Conservation (phyloP, 1,140 invertebrate species). For the Cryptotermes secundus region DNA sequence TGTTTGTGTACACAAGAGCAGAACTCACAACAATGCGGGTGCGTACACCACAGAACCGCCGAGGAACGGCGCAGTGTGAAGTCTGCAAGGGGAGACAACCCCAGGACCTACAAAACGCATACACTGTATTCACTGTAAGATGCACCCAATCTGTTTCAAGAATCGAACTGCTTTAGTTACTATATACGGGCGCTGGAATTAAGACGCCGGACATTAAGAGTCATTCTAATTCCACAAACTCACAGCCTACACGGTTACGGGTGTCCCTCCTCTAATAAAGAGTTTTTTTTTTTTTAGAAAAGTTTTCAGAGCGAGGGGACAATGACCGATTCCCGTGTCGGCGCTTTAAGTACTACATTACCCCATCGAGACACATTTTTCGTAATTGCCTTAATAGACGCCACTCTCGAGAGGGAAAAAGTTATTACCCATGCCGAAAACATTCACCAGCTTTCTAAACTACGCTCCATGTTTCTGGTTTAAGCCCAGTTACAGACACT, state of each 20-base stretch:
- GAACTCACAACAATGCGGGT: too few species aligned
- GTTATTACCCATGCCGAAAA: neutral
- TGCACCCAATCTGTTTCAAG: too few species aligned
- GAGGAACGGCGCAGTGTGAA: too few species aligned
- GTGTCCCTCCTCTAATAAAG: neutral
- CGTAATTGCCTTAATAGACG: neutral
- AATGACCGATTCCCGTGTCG: neutral
- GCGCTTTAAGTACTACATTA: neutral
- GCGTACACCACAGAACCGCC: too few species aligned
- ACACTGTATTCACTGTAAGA: too few species aligned
- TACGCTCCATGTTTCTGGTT: too few species aligned
- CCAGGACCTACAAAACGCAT: too few species aligned
- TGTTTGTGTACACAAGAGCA: too few species aligned
- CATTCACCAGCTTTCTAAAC: neutral
- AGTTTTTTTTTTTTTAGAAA: neutral
- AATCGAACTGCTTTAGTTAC: too few species aligned
- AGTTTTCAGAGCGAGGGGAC: neutral
- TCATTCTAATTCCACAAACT: constrained; percentile 8
- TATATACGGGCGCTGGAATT: too few species aligned
- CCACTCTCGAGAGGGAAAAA: neutral
- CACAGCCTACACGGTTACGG: neutral
- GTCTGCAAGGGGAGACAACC: too few species aligned
- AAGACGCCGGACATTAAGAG: neutral
- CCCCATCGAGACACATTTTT: neutral
- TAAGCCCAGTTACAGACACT: too few species aligned